Percentiles rank a stretch among this genome's conserved stretches.
These are phyloP conservation scores for Axis porcinus DNA, from an alignment of 2,113 vertebrate species.

Conservation along the genomic window DNA sequence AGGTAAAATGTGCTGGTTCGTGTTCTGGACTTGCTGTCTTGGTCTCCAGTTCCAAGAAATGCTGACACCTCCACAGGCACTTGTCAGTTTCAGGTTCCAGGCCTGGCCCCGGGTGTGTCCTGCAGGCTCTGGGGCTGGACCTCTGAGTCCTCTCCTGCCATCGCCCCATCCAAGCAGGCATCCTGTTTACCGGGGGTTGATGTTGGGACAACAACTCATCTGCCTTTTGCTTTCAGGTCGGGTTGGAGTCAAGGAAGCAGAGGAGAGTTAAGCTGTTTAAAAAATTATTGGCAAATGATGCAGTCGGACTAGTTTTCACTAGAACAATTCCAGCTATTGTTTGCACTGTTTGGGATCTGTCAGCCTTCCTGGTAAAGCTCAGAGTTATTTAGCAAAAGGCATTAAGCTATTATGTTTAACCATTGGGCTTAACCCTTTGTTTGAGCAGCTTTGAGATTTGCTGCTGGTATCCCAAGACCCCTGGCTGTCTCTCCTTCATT, in stretches of 20 bases:
- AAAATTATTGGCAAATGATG: conserved; percentile 84
- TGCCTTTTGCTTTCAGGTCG: conserved; percentile 64
- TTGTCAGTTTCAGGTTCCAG: not conserved
- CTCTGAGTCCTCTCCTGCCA: not conserved
- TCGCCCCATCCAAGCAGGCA: not conserved
- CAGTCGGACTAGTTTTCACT: conserved; percentile 80
- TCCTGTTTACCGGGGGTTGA: not conserved
- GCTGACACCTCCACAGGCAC: not conserved
- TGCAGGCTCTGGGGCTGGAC: not conserved
- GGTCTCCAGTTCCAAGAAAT: not conserved
- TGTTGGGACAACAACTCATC: conserved; percentile 64
- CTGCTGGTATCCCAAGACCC: not conserved
- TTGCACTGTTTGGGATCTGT: conserved; percentile 78
- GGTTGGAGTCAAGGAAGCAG: conserved; percentile 78
- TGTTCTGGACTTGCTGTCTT: not conserved
- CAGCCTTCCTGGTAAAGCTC: conserved; percentile 79
- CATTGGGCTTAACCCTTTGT: conserved; percentile 78
- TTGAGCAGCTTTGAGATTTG: not conserved
- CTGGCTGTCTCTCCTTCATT: conserved; percentile 20
- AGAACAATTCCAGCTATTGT: conserved; percentile 85
- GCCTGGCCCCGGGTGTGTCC: not conserved
- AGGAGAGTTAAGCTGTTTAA: conserved; percentile 82
- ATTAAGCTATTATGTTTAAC: conserved; percentile 74
- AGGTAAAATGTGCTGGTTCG: accelerated
- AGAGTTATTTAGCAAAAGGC: conserved; percentile 73